phyloP scores from a whole-genome alignment of 2,113 vertebrate species.

The Lampris megalopsis region DNA sequence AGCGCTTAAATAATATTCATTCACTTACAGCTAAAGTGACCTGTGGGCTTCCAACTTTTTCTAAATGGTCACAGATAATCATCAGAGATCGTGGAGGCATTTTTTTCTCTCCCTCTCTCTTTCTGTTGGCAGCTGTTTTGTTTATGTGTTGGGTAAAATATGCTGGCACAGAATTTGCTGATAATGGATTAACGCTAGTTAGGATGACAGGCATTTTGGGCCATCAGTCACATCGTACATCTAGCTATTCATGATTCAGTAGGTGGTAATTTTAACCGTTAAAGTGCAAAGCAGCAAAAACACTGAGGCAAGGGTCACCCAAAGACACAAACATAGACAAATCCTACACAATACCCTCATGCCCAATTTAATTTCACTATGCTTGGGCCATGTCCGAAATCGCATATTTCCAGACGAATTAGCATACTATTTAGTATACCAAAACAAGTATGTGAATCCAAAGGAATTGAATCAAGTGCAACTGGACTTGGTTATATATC shows the following conservation, averaged over 20 bases:
- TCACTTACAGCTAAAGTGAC: slow-evolving; percentile 66
- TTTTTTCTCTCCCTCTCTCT: slow-evolving; percentile 9
- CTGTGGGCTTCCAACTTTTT: slow-evolving; percentile 61
- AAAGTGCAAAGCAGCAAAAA: neutral
- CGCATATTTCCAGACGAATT: too few species aligned
- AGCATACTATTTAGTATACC: too few species aligned
- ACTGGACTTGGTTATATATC: too few species aligned
- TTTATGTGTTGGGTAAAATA: slow-evolving; percentile 58
- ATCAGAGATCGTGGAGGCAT: slow-evolving; percentile 60
- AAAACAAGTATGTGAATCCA: too few species aligned
- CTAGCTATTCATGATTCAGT: slow-evolving; percentile 44
- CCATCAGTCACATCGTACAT: slow-evolving; percentile 30
- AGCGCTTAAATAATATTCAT: slow-evolving; percentile 70
- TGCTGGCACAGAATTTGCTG: slow-evolving; percentile 58
- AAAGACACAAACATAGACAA: neutral
- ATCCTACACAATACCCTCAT: neutral
- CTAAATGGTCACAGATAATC: slow-evolving; percentile 69
- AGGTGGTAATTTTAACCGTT: slow-evolving; percentile 17
- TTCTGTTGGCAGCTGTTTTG: slow-evolving; percentile 61
- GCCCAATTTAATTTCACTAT: too few species aligned
- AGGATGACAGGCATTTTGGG: slow-evolving; percentile 48
- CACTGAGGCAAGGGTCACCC: neutral
- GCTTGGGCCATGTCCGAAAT: too few species aligned
- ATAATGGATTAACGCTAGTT: slow-evolving; percentile 68
- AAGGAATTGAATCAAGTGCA: too few species aligned